These are phyloP conservation scores for Pipistrellus pygmaeus DNA, from an alignment of 2,797 vertebrate species.

Conservation along the genomic window DNA sequence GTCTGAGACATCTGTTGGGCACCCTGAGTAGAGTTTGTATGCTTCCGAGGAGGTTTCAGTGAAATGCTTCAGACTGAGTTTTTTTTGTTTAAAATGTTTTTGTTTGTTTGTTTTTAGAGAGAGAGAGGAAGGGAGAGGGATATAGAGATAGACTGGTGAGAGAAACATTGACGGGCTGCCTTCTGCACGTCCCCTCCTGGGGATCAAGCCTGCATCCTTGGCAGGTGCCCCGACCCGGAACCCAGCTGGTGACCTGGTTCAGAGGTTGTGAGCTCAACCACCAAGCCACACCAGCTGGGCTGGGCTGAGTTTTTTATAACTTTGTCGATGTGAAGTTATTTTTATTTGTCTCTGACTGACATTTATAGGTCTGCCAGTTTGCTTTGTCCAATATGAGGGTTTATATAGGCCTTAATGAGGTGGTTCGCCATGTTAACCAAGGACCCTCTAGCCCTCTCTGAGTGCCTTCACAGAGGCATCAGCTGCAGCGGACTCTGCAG, in stretches of 20 bases:
- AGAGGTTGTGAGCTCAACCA: too few species aligned
- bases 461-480: neutral
- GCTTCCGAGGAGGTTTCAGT: slow-evolving; percentile 60
- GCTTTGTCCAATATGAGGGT: neutral
- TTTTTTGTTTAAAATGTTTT: too few species aligned
- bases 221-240: too few species aligned
- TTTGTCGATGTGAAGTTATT: slow-evolving; percentile 44
- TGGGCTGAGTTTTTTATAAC: slow-evolving; percentile 46
- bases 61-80: neutral
- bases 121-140: too few species aligned
- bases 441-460: neutral
- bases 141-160: too few species aligned
- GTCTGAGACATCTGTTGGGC: slow-evolving; percentile 77
- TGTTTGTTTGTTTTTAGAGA: too few species aligned
- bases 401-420: neutral
- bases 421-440: neutral
- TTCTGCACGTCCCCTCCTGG: too few species aligned
- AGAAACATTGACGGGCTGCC: too few species aligned
- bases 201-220: too few species aligned
- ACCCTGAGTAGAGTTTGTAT: neutral
- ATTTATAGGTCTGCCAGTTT: neutral
- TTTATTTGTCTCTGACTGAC: slow-evolving; percentile 21
- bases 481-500: neutral
- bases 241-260: too few species aligned
- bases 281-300: too few species aligned